These are phyloP conservation scores for Acanthococcus lagerstroemiae DNA, from an alignment of 2,888 invertebrate genomes.

Conservation along the genomic window DNA sequence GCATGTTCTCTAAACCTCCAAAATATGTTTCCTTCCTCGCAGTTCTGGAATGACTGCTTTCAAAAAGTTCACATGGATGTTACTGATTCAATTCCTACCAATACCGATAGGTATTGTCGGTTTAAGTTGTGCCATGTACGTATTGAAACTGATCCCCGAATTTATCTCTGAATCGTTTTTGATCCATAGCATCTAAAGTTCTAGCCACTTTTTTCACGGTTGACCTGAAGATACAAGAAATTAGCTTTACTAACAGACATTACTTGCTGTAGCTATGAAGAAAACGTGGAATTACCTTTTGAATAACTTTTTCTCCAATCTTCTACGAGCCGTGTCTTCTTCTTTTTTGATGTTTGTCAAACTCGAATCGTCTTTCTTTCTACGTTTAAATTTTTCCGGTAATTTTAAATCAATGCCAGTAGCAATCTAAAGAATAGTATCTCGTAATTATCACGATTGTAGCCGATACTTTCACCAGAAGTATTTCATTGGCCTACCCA, in stretches of 20 bases:
- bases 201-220: conserved; percentile 44
- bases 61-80: too few relatives aligned
- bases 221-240: too few relatives aligned
- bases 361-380: conserved; percentile 39
- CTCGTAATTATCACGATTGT: too few relatives aligned
- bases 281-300: too few relatives aligned
- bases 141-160: conserved; percentile 48
- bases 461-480: too few relatives aligned
- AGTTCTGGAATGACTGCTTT: too few relatives aligned
- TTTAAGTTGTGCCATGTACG: conserved; percentile 34
- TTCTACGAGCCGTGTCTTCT: conserved; percentile 42
- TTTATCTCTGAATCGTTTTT: conserved; percentile 43
- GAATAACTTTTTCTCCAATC: conserved; percentile 46
- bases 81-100: not conserved
- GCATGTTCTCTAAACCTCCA: too few relatives aligned
- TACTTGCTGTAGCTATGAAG: too few relatives aligned
- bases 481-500: too few relatives aligned
- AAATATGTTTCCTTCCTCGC: too few relatives aligned
- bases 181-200: conserved; percentile 43
- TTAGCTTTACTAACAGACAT: too few relatives aligned
- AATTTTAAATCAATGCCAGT: conserved; percentile 47
- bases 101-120: not conserved
- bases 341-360: conserved; percentile 44
- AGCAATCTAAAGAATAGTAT: conserved; percentile 43
- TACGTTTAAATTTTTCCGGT: conserved; percentile 38